phyloP scores from a whole-genome alignment of 2,113 vertebrate species.

The Aythya baeri region DNA sequence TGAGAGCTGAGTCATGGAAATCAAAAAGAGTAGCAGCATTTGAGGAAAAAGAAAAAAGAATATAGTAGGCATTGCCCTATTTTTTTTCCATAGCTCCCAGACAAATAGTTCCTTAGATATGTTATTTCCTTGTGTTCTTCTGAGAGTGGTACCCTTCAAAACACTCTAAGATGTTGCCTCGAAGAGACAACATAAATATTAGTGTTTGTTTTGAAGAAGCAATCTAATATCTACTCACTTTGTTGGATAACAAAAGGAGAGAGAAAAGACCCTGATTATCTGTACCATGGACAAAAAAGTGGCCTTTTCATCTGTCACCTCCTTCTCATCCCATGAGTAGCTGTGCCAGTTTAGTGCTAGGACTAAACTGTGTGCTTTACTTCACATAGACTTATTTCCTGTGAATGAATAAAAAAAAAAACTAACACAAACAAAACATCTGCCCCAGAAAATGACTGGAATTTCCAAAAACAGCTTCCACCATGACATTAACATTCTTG shows the following conservation, averaged over 20 bases:
- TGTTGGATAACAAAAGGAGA: background rate
- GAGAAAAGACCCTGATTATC: background rate
- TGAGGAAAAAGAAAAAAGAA: background rate
- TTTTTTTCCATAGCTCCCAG: background rate
- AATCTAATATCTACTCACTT: background rate
- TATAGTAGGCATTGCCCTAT: background rate
- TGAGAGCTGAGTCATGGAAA: background rate
- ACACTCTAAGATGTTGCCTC: background rate
- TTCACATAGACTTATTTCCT: background rate
- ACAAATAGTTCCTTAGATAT: background rate
- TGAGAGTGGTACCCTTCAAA: background rate
- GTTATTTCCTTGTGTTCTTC: background rate
- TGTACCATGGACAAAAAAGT: background rate
- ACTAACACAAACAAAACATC: background rate
- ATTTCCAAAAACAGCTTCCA: background rate
- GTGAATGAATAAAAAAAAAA: background rate
- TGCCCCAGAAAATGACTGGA: background rate
- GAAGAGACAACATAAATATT: background rate
- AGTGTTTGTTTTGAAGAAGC: background rate
- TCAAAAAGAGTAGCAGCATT: background rate
- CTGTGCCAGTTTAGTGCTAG: background rate
- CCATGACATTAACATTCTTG: background rate
- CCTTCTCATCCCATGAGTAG: background rate
- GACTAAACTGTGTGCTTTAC: no score
- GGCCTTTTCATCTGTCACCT: background rate